A percentile compares a stretch with the other conserved stretches of the same genome.
These are phyloP conservation scores for Coenonympha glycerion DNA, from an alignment of 2,888 invertebrate genomes.

Conservation along the genomic window DNA sequence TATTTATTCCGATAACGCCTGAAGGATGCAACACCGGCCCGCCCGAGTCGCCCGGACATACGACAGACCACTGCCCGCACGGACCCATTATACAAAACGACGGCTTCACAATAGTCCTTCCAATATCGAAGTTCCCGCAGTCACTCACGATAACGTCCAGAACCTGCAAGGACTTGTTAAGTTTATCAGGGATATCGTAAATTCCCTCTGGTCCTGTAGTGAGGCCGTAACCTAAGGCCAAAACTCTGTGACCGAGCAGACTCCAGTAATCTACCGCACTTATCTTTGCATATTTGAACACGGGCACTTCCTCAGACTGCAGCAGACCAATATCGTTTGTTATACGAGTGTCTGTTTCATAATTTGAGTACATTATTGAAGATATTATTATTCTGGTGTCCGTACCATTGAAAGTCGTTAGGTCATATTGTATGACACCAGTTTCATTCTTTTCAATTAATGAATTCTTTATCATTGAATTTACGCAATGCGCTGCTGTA, in stretches of 20 bases:
- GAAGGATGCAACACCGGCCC: constrained; percentile 11
- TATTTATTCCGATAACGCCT: constrained; percentile 10
- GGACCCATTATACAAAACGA: constrained; percentile 7
- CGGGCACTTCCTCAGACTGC: neutral
- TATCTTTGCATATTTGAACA: constrained; percentile 5
- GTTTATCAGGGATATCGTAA: neutral
- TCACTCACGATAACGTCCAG: constrained; percentile 2
- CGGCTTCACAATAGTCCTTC: neutral
- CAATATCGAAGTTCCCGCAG: too few species aligned
- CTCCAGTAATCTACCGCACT: constrained; percentile 11
- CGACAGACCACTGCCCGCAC: constrained; percentile 5
- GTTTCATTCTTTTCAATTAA: neutral
- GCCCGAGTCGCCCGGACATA: constrained; percentile 12
- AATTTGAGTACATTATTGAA: constrained; percentile 1
- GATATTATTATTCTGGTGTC: constrained; percentile 2
- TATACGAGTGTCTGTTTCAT: neutral
- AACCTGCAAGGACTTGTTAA: constrained; percentile 15
- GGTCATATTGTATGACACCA: neutral
- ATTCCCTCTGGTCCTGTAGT: neutral
- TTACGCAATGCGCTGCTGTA: constrained; percentile 4
- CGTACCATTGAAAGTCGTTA: neutral
- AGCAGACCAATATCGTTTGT: constrained; percentile 11
- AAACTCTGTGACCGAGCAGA: constrained; percentile 4
- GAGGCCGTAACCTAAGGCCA: constrained; percentile 3
- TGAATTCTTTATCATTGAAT: neutral